Evolutionary conservation across 2,888 invertebrate species (phyloP).

Genomic region (Drepanosiphum platanoidis): DNA sequence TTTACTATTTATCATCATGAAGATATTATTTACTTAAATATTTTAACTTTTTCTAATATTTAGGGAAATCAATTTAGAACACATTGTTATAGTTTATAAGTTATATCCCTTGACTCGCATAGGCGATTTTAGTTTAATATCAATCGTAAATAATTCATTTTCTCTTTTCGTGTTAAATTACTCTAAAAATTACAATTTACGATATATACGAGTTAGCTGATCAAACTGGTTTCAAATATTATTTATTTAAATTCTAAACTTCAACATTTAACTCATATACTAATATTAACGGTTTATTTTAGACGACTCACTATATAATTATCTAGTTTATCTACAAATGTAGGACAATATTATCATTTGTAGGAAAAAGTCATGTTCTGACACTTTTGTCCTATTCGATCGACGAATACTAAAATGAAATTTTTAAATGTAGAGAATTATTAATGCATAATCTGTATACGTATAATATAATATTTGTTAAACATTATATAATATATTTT

Average conservation of each 20-base stretch:
- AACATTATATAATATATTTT: neutral
- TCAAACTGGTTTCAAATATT: conserved; percentile 10
- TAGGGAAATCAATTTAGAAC: no score
- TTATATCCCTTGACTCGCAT: no score
- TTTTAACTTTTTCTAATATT: no score
- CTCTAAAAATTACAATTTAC: neutral
- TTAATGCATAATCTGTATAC: no score
- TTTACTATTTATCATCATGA: no score
- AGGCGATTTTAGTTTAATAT: no score
- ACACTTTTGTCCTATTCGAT: neutral
- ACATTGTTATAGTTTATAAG: no score
- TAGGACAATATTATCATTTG: neutral
- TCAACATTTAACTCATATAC: neutral
- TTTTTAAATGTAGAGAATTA: no score
- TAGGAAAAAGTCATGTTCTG: neutral
- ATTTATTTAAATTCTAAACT: conserved; percentile 28
- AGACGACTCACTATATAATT: neutral
- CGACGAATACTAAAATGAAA: no score
- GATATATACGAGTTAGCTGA: neutral
- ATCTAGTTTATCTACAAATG: neutral
- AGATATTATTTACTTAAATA: no score
- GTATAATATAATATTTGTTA: no score
- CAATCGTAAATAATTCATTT: no score
- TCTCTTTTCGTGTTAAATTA: neutral
- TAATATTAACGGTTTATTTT: conserved; percentile 8